These are phyloP conservation scores for Siphamia tubifer DNA, from an alignment of 2,113 vertebrate species.

Conservation along the genomic window DNA sequence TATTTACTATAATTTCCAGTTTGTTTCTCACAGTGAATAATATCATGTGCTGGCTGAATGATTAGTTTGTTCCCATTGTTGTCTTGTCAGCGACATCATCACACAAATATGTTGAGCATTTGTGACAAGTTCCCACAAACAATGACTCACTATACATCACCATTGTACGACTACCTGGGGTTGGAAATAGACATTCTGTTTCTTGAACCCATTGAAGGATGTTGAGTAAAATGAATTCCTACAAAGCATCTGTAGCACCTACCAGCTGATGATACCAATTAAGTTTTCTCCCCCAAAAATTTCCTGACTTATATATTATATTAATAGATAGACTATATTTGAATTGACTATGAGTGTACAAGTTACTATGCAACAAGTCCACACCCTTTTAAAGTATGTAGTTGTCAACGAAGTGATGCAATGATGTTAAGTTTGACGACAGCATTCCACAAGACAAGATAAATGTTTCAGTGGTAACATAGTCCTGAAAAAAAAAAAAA, in stretches of 20 bases:
- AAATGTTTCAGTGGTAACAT: too few species aligned
- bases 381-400: constrained; percentile 8
- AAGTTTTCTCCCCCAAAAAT: not conserved
- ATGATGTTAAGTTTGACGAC: not conserved
- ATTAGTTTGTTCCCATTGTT: constrained; percentile 25
- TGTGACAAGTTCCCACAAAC: constrained; percentile 39
- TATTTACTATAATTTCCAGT: not conserved
- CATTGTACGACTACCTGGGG: constrained; percentile 53
- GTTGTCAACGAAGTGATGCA: not conserved
- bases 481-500: too few species aligned
- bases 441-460: constrained; percentile 30
- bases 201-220: constrained; percentile 39
- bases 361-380: not conserved
- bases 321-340: not conserved
- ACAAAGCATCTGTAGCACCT: not conserved
- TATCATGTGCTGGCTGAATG: not conserved
- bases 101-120: constrained; percentile 56
- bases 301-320: not conserved
- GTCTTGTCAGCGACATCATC: constrained; percentile 37
- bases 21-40: constrained; percentile 9
- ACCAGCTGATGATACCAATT: not conserved
- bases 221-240: not conserved
- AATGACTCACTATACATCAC: constrained; percentile 52
- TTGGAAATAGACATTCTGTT: constrained; percentile 12
- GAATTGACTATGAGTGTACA: not conserved